A percentile compares a stretch with the other conserved stretches of the same genome.
phyloP scores from a whole-genome alignment of 2,113 vertebrate genomes.

The Patagioenas fasciata region DNA sequence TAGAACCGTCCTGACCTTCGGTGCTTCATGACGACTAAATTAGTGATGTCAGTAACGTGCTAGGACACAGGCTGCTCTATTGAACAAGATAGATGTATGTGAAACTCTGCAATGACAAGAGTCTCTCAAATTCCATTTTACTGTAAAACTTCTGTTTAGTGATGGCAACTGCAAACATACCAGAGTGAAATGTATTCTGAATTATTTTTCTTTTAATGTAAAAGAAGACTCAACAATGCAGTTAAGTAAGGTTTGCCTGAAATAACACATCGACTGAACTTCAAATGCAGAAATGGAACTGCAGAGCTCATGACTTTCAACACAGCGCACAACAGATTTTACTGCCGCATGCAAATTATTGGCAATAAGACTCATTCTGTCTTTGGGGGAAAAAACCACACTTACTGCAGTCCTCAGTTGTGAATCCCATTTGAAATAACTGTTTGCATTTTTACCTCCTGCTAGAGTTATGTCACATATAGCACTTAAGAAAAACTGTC shows the following conservation, averaged over 20 bases:
- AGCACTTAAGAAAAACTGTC: background rate
- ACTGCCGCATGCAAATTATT: background rate
- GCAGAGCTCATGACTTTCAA: background rate
- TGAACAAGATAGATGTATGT: background rate
- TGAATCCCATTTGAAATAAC: background rate
- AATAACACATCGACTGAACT: background rate
- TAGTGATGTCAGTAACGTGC: background rate
- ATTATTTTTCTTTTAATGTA: background rate
- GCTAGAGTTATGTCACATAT: background rate
- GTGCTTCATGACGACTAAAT: background rate
- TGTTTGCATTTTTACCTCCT: background rate
- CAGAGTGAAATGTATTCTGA: background rate
- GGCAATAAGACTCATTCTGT: background rate
- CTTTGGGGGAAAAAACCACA: background rate
- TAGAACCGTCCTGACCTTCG: background rate
- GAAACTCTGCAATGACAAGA: background rate
- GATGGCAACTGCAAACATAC: background rate
- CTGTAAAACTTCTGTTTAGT: background rate
- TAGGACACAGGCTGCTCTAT: background rate
- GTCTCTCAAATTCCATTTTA: background rate
- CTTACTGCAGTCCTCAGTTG: background rate
- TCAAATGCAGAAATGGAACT: background rate
- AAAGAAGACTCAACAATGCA: background rate
- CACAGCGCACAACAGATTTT: background rate
- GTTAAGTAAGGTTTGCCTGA: background rate